Base-by-base conservation (phyloP, 2,797 vertebrate species). In the Limosa lapponica region DNA sequence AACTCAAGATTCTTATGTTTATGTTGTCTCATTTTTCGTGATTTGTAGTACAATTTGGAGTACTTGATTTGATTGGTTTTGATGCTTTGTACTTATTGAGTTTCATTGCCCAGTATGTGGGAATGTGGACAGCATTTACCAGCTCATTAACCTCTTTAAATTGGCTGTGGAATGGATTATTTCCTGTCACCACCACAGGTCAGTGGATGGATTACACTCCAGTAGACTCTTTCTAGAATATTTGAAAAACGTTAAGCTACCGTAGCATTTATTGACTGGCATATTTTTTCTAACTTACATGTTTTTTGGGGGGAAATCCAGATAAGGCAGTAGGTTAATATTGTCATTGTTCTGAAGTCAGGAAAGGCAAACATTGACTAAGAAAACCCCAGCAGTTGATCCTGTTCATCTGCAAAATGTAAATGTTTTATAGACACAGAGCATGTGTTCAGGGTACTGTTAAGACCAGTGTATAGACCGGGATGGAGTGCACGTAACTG, bases 61-160 rank as follows among this genome's bases (percentile, higher is more conserved):
- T 74, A 87, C 25, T 80, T 93, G 82, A 39, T 36, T 78, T 88
- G 79, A 57, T 54, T 86, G 72, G 43, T 93, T 83, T 81, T 75
- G 62, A 30, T 94, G 54, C 80, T 94, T 91, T 86, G 54, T 86
- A n/a, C 36, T 8, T 95, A 91, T 90, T 92, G 78, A 89, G 34
- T 96, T 97, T 94, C 94, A 93, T 78, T 95, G 87, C 82, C 54
- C 46, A 43, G 28, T 90, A 69, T 88, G 86, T 94, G 90, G 91
- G 95, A 90, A 93, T 22, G 46, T 75, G 90, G 94, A 88, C 77
- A 87, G 66, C 72, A 54, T 94, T 97, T 96, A 54, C 82, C 95
- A 95, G 90, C 88, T 95, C 91, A 96, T 97, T 95, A 96, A 96
- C 77, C 85, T 95, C 82, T 89, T 88, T 90, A 95, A 95, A 92